Base-by-base conservation (phyloP, 1,140 invertebrate species). In the Leptopilina clavipes region DNA sequence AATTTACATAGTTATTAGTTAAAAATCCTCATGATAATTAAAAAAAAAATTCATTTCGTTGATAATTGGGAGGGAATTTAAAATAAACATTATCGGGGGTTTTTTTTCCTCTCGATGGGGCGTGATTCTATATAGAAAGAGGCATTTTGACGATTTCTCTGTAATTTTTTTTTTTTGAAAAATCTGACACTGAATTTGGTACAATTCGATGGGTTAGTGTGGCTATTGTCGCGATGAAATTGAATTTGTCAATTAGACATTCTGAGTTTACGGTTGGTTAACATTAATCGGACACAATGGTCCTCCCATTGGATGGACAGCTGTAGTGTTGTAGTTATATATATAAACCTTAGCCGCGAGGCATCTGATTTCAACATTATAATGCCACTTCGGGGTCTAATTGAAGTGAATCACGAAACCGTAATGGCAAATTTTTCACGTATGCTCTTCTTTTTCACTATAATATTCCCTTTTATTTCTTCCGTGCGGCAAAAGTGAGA, bases 221-320 rank as follows among this genome's bases (percentile, higher is more conserved):
- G 76, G 78, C 75, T 75, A 88, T 89, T 88, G 88, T 89, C 85
- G 81, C 77, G 79, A 82, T 85, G 85, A 88, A 89, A 90, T 90
- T 86, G 85, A 89, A 89, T 90, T 86, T 89, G 86, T 89, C 89
- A 88, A 90, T 90, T 90, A 89, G 86, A 86, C 86, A 82, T 80
- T 85, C 83, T 76, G 80, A 84, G 83, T 89, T 90, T 89, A 90
- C 88, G 88, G 81, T 90, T 90, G 88, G 89, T 90, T 90, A 88
- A 74, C 81, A 79, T 76, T 85, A 86, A 83, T 85, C 81, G 83
- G 78, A 73, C 82, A 86, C 83, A 84, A 85, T 86, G 81, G 77
- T 72, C 71, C 73, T 76, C 79, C 82, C n/a, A 84, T 83, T 83
- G 81, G 81, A 75, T 84, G 84, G 83, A 89, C 88, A 89, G 87